phyloP scores from a whole-genome alignment of 92 coral and sea anemone genomes.

The Palythoa grandis region DNA sequence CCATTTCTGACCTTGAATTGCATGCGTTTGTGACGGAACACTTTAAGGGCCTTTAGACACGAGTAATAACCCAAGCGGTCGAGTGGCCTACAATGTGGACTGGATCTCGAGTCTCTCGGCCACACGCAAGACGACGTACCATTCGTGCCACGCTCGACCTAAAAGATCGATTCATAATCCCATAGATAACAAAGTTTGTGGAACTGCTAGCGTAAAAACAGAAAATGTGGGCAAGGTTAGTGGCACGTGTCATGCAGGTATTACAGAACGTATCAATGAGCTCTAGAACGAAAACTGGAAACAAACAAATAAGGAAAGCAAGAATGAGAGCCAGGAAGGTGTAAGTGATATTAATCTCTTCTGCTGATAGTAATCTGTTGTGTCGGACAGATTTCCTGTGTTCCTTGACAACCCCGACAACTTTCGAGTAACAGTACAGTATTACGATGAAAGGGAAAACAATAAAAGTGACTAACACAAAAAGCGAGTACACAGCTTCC shows the following conservation, averaged over 20 bases:
- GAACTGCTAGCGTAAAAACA: slow-evolving; percentile 33
- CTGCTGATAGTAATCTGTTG: background rate
- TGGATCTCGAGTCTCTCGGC: background rate
- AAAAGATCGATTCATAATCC: slow-evolving; percentile 30
- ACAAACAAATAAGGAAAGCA: background rate
- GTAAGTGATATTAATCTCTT: slow-evolving; percentile 8
- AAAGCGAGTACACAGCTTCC: slow-evolving; percentile 28
- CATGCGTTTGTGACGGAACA: too few relatives aligned
- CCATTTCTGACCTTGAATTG: too few relatives aligned
- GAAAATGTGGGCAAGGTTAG: slow-evolving; percentile 17
- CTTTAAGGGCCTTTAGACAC: too few relatives aligned
- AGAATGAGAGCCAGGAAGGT: slow-evolving; percentile 27
- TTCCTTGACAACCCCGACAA: background rate
- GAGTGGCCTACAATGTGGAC: background rate
- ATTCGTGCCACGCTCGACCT: background rate
- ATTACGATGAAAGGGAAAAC: slow-evolving; percentile 11
- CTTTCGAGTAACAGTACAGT: slow-evolving; percentile 24
- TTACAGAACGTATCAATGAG: slow-evolving; percentile 23
- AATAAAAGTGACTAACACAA: slow-evolving; percentile 12
- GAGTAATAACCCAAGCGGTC: background rate
- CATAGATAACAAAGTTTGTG: slow-evolving; percentile 24
- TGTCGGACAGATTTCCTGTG: slow-evolving; percentile 14
- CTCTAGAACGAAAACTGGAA: slow-evolving; percentile 32
- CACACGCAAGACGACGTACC: slow-evolving; percentile 7
- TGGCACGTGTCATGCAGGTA: slow-evolving; percentile 29